A percentile compares a stretch with the other conserved stretches of the same genome.
phyloP scores from a whole-genome alignment of 2,113 vertebrate species.

The Chaenocephalus aceratus region DNA sequence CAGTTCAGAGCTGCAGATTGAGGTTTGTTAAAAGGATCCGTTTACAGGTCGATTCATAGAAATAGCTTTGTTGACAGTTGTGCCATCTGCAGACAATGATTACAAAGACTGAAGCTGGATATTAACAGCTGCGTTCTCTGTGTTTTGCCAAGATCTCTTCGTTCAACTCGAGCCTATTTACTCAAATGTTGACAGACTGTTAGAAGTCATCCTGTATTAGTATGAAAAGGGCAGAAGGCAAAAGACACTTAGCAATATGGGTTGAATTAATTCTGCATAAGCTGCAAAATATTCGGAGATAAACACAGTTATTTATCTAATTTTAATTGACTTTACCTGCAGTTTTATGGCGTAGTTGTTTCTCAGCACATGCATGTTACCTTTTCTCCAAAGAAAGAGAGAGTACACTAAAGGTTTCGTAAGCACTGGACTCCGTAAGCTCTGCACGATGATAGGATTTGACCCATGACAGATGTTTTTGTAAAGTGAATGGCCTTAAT shows the following conservation, averaged over 20 bases:
- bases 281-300: neutral
- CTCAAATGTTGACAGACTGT: neutral
- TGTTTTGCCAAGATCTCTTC: neutral
- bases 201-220: neutral
- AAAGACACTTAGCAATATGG: neutral
- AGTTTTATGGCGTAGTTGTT: neutral
- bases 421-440: neutral
- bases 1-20: neutral
- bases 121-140: neutral
- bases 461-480: slow-evolving; percentile 61
- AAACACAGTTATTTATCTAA: neutral
- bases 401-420: neutral
- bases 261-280: neutral
- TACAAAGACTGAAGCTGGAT: neutral
- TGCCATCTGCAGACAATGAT: neutral
- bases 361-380: neutral
- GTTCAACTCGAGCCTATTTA: neutral
- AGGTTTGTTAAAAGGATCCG: neutral
- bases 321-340: neutral
- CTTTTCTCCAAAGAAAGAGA: neutral
- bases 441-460: slow-evolving; percentile 6
- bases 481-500: slow-evolving; percentile 59
- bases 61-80: neutral
- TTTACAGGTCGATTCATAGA: neutral
- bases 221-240: neutral